Base-by-base conservation (phyloP, 2,113 vertebrate species). In the Mesembrinibis cayennensis region DNA sequence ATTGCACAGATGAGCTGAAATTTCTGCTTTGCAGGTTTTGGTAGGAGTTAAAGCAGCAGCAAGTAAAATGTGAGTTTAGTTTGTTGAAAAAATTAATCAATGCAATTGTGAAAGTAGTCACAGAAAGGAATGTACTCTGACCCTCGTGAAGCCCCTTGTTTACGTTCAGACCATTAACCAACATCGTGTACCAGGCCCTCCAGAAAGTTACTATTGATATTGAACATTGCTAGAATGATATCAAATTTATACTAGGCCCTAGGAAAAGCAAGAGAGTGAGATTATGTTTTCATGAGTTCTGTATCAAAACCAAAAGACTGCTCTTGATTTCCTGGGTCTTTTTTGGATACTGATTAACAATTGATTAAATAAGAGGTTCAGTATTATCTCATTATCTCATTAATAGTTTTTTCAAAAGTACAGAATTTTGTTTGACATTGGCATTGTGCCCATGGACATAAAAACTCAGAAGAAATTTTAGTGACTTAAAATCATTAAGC, bases 161-260 rank as follows among this genome's bases (percentile, higher is more conserved):
- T 76, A 32, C 50, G 14, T 36, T 77, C n/a, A 71, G 45, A 83
- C 25, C 44, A 69, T 17, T 17, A 49, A 74, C 2, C 82, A 38
- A 19, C 17, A 2, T 17, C 0, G 0, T 8, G 10, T 52, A 58
- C 10, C 9, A 58, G 34, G 19, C n/a, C 32, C 58, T 78, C 27
- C 34, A 69, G 55, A 55, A 50, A 34, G 52, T 62, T 72, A 12
- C 19, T 36, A 12, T 38, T 38, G 23, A 34, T 84, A 40, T 4
- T 11, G 26, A 69, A 65, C 8, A 23, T 15, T 62, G 52, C 30
- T 47, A 15, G 38, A 67, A 50, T 1, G 2, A 58, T 5, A 81
- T 9, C 16, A 42, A 73, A 66, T 58, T 66, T 26, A 18, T 25
- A 29, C 23, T 21, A 9, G 16, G 7, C 52, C 21, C 38, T 50